Percentiles rank a stretch among this genome's conserved stretches.
Evolutionary conservation across 2,797 vertebrate genomes (phyloP).

Genomic region (Brachymystax lenok): DNA sequence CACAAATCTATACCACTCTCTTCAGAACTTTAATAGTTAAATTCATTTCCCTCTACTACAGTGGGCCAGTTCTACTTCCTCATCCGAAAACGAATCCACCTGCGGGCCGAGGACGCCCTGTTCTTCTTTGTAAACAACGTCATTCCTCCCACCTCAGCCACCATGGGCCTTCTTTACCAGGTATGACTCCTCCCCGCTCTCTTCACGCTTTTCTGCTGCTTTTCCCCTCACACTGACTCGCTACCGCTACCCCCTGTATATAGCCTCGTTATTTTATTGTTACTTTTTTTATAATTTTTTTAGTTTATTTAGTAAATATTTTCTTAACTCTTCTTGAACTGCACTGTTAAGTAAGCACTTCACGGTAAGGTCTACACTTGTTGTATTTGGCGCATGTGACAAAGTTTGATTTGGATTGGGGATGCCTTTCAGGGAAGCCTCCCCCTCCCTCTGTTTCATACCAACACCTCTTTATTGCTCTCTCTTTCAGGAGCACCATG

Average conservation of each 20-base stretch:
- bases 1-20: background rate
- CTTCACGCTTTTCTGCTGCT: background rate
- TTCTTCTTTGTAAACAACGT: constrained; percentile 98
- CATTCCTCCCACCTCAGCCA: constrained; percentile 93
- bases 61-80: constrained; percentile 96
- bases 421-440: background rate
- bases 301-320: too few species aligned
- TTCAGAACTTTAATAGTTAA: background rate
- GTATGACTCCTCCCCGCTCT: constrained; percentile 49
- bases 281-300: too few species aligned
- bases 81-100: constrained; percentile 93
- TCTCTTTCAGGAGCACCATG: constrained; percentile 85
- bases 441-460: background rate
- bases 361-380: too few species aligned
- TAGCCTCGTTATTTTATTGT: too few species aligned
- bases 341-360: too few species aligned
- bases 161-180: constrained; percentile 95
- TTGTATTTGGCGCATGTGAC: too few species aligned
- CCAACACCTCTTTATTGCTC: background rate
- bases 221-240: background rate
- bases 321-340: too few species aligned
- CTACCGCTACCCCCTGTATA: too few species aligned
- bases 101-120: constrained; percentile 90
- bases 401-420: too few species aligned
- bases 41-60: constrained; percentile 45